phyloP scores from a whole-genome alignment of 2,113 vertebrate genomes.

The Ramphastos sulfuratus region DNA sequence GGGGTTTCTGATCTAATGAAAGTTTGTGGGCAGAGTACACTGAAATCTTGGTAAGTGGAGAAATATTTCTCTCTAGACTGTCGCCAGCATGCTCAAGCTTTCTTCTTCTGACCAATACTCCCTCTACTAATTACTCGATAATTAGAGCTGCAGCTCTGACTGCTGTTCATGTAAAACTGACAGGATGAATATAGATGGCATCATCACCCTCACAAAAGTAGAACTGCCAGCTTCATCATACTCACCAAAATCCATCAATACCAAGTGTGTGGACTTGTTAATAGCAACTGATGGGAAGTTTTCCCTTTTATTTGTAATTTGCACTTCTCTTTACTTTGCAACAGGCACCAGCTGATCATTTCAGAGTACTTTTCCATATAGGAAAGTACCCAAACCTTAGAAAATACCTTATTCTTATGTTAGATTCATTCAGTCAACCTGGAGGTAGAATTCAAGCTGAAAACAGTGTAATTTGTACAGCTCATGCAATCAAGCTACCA shows the following conservation, averaged over 20 bases:
- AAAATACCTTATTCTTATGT: background rate
- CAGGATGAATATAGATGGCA: slow-evolving; percentile 28
- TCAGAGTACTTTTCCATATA: background rate
- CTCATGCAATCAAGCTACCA: background rate
- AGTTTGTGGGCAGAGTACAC: background rate
- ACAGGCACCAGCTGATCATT: background rate
- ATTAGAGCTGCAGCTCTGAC: background rate
- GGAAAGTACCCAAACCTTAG: background rate
- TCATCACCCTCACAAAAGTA: background rate
- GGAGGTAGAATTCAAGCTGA: background rate
- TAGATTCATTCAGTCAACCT: background rate
- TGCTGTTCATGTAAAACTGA: background rate
- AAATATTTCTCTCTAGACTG: background rate
- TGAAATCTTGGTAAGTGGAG: background rate
- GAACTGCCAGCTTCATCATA: background rate
- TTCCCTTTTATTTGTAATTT: background rate
- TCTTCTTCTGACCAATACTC: background rate
- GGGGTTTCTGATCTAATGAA: background rate
- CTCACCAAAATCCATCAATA: background rate
- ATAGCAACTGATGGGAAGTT: background rate
- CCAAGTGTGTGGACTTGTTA: background rate
- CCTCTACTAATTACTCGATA: background rate
- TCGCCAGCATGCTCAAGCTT: background rate
- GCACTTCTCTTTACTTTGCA: background rate
- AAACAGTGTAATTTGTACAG: background rate